Conservation (phyloP, 1,140 invertebrate species). For the Drosophila simulans region DNA sequence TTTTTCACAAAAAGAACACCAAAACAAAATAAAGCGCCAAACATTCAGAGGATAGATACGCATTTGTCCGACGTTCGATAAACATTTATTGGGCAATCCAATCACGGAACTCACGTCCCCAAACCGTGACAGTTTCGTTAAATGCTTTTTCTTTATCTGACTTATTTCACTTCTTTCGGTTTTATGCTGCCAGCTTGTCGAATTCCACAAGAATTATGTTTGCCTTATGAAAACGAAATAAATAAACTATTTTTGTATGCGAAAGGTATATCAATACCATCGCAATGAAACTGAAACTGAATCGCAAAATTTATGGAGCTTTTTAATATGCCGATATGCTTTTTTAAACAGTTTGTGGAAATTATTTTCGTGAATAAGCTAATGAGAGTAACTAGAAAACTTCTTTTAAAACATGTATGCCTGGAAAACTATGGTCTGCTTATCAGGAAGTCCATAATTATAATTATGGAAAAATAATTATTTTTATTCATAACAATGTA, state of each 20-base stretch:
- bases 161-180: conserved; percentile 52
- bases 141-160: conserved; percentile 67
- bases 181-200: conserved; percentile 23
- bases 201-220: conserved; percentile 59
- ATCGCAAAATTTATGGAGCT: conserved; percentile 9
- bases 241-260: conserved; percentile 52
- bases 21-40: conserved; percentile 51
- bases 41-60: conserved; percentile 69
- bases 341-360: background rate
- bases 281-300: conserved; percentile 53
- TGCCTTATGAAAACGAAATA: conserved; percentile 55
- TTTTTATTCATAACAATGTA: too few species aligned
- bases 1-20: conserved; percentile 59
- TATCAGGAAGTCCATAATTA: too few species aligned
- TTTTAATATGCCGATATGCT: conserved; percentile 6
- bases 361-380: background rate
- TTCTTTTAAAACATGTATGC: too few species aligned
- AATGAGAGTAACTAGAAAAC: too few species aligned
- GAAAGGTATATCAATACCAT: conserved; percentile 24
- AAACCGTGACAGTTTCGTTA: conserved; percentile 78
- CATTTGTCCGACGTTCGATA: conserved; percentile 74
- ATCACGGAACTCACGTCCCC: conserved; percentile 77
- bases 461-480: too few species aligned
- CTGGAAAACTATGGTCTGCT: too few species aligned
- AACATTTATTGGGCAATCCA: conserved; percentile 82